Evolutionary conservation across 2,888 invertebrate species (phyloP).

Genomic region (Junonia oenone): DNA sequence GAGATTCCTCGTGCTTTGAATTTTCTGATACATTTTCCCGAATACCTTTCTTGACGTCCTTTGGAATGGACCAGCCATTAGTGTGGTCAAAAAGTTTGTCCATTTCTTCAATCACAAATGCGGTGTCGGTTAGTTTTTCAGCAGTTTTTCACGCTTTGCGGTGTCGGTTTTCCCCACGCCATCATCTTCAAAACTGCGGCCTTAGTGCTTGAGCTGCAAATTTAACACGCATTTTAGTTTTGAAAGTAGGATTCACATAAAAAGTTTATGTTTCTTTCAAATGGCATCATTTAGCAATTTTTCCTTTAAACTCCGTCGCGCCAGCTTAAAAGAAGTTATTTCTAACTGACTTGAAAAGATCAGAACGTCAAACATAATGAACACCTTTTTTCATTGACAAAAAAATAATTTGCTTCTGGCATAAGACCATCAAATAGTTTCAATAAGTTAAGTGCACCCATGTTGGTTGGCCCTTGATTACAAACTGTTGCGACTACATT

Average conservation of each 20-base stretch:
- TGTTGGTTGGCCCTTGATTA: slow-evolving; percentile 29
- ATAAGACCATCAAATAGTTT: background rate
- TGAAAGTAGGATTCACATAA: slow-evolving; percentile 9
- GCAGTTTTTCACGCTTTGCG: too few species aligned
- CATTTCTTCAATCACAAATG: slow-evolving; percentile 16
- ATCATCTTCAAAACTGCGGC: slow-evolving; percentile 23
- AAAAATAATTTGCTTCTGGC: background rate
- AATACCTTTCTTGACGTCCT: slow-evolving; percentile 19
- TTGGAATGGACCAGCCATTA: slow-evolving; percentile 19
- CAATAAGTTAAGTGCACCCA: slow-evolving; percentile 7
- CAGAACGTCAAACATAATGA: slow-evolving; percentile 10
- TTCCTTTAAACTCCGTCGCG: background rate
- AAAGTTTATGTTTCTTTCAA: background rate
- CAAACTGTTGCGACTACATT: slow-evolving; percentile 24
- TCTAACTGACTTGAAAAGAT: slow-evolving; percentile 13
- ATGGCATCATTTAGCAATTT: slow-evolving; percentile 8
- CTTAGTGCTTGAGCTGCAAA: slow-evolving; percentile 24
- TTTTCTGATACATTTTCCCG: slow-evolving; percentile 25
- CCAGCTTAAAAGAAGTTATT: slow-evolving; percentile 12
- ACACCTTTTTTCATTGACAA: slow-evolving; percentile 8
- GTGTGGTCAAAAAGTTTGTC: slow-evolving; percentile 26
- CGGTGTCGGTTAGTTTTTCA: too few species aligned
- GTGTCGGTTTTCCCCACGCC: background rate
- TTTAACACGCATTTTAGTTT: slow-evolving; percentile 24
- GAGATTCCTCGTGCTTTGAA: slow-evolving; percentile 11